These are phyloP conservation scores for Calliphora vicina DNA, from an alignment of 1,140 invertebrate genomes.

Conservation along the genomic window DNA sequence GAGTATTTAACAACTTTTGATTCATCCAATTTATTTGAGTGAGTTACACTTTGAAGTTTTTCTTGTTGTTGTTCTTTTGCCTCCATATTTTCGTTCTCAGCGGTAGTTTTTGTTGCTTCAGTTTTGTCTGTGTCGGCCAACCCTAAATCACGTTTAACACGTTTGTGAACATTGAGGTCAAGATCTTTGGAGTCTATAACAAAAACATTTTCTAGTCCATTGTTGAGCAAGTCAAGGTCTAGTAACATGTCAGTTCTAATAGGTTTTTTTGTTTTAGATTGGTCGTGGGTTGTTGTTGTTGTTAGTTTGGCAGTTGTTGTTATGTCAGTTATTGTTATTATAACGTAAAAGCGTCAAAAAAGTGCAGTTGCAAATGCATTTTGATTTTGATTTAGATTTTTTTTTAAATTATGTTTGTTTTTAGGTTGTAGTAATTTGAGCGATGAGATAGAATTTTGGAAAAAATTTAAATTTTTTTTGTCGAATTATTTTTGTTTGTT, in stretches of 20 bases:
- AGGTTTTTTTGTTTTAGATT: background rate
- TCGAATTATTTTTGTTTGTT: no score
- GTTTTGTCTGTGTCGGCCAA: background rate
- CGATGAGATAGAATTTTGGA: background rate
- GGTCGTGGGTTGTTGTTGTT: background rate
- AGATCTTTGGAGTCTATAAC: conserved; percentile 30
- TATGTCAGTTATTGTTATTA: no score
- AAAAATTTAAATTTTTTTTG: background rate
- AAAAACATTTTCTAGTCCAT: conserved; percentile 26
- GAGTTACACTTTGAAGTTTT: no score
- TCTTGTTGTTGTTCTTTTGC: background rate
- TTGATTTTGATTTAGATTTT: no score
- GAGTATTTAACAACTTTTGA: background rate
- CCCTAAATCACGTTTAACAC: conserved; percentile 22
- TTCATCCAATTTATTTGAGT: background rate
- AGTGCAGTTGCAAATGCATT: conserved; percentile 34
- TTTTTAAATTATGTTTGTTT: conserved; percentile 22
- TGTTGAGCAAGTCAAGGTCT: conserved; percentile 34
- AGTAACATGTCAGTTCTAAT: background rate
- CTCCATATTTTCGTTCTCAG: background rate
- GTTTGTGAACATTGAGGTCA: conserved; percentile 20
- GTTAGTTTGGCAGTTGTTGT: no score
- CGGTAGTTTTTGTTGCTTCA: background rate
- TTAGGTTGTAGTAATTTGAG: background rate
- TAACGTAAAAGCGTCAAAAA: background rate